A percentile compares a stretch with the other conserved stretches of the same genome.
Conservation (phyloP, 2,113 vertebrate genomes). For the Hypanus sabinus region DNA sequence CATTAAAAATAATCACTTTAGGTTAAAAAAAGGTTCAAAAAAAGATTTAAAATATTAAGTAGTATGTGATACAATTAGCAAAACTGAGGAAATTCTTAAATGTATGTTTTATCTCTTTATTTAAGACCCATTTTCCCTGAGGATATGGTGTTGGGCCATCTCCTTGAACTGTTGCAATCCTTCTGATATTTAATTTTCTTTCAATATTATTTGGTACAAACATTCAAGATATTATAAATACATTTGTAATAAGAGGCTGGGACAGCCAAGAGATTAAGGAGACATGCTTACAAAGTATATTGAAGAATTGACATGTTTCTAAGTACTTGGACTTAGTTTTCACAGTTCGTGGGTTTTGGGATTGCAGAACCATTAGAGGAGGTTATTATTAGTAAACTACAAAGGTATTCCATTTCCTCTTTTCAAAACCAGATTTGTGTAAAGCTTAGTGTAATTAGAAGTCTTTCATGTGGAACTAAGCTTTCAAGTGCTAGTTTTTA, state of each 20-base stretch:
- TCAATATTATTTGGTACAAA: background rate
- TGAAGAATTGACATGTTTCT: conserved; percentile 1
- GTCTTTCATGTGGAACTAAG: conserved; percentile 30
- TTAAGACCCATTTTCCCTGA: background rate
- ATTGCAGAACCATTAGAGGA: conserved; percentile 2
- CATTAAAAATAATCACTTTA: background rate
- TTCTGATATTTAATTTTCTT: no score
- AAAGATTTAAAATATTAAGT: background rate
- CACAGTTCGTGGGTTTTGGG: conserved; percentile 9
- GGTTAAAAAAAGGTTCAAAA: background rate
- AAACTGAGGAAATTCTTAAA: background rate
- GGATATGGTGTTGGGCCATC: background rate
- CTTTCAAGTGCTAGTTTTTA: conserved; percentile 8
- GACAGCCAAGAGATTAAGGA: background rate
- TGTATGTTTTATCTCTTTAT: background rate
- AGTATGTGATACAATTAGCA: background rate
- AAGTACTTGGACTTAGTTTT: background rate
- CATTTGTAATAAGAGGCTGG: background rate
- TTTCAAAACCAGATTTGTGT: conserved; percentile 25
- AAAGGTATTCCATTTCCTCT: background rate
- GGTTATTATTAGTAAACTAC: background rate
- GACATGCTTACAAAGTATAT: background rate
- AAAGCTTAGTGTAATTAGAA: conserved; percentile 32
- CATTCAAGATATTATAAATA: background rate
- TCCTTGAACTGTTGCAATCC: background rate